Conservation (phyloP, 2,888 invertebrate species). For the Folsomia manolachei region DNA sequence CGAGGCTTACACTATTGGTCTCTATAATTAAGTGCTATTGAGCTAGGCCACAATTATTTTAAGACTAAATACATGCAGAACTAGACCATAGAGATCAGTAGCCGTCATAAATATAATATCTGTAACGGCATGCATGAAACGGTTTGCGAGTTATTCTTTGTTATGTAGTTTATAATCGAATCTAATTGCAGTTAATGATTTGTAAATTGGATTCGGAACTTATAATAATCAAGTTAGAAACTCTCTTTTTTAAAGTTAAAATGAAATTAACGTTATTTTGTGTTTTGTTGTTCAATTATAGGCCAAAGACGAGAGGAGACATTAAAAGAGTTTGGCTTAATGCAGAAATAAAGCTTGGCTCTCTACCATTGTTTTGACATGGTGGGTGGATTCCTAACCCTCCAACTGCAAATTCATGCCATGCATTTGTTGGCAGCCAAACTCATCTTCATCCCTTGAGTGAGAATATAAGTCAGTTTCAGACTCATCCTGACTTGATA, state of each 20-base stretch:
- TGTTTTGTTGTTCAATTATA: slow-evolving; percentile 5
- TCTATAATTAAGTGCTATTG: background rate
- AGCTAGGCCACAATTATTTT: background rate
- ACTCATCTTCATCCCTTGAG: background rate
- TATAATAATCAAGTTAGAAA: background rate
- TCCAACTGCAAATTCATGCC: background rate
- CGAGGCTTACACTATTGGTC: background rate
- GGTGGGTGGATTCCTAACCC: slow-evolving; percentile 14
- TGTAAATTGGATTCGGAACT: background rate
- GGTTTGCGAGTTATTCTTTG: background rate
- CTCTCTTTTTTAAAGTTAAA: background rate
- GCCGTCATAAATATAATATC: too few relatives aligned
- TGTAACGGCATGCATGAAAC: too few relatives aligned
- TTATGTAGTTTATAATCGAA: background rate
- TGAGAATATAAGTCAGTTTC: too few relatives aligned
- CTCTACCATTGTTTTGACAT: slow-evolving; percentile 17
- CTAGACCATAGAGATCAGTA: too few relatives aligned
- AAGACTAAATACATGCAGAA: background rate
- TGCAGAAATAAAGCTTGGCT: background rate
- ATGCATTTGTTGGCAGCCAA: background rate
- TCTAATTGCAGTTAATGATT: background rate
- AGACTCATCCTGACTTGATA: background rate
- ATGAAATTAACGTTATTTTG: slow-evolving; percentile 4
- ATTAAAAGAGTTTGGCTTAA: background rate
- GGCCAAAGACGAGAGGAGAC: background rate